Evolutionary conservation across 2,888 invertebrate species (phyloP), one percentile per base, ranked within the genome.

Genomic region (Luperina testacea): DNA sequence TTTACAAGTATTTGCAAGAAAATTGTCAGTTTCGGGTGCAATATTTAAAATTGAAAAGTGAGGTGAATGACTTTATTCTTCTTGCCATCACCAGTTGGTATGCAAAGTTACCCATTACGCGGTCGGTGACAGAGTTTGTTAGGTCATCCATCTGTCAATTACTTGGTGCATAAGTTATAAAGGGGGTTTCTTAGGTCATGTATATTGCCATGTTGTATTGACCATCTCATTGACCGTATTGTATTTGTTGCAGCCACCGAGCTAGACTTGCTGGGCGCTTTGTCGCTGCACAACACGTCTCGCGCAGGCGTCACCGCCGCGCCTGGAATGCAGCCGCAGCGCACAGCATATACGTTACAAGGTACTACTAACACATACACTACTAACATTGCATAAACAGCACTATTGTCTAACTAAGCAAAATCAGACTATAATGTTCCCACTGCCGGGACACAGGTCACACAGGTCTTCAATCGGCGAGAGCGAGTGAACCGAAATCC

Each of bases 201-300:
- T 42, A 11, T 32, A 11, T 15, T 13, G 24, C 20, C 11, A 17
- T 32, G 38, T 53, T 53, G 4, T 63, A 42, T 53, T 63, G 13
- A 24, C 6, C 20, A 24, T 67, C 5, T 20, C 1, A 11, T 3
- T 71, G 45, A 78, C 2, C 2, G n/a, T 57, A 4, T 68, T 0
- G 0, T 82, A 80, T 87, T 93, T 94, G 93, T 97, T 97, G 48
- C 97, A 98, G 98, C 97, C 97, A 97, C 97, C 95, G 97, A 97
- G 96, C 97, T 98, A 97, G 98, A 98, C 96, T 97, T 98, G 95
- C 97, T 98, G 96, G 98, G 98, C 96, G 98, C 98, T 93, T 97
- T 98, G 96, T 98, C 98, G 96, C 97, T 98, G 95, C 98, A 98
- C 97, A 98, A 98, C 97, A 97, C 97, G 94, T 97, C 98, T 92